These are phyloP conservation scores for Eumaeus atala DNA, from an alignment of 1,140 invertebrate genomes.

Conservation along the genomic window DNA sequence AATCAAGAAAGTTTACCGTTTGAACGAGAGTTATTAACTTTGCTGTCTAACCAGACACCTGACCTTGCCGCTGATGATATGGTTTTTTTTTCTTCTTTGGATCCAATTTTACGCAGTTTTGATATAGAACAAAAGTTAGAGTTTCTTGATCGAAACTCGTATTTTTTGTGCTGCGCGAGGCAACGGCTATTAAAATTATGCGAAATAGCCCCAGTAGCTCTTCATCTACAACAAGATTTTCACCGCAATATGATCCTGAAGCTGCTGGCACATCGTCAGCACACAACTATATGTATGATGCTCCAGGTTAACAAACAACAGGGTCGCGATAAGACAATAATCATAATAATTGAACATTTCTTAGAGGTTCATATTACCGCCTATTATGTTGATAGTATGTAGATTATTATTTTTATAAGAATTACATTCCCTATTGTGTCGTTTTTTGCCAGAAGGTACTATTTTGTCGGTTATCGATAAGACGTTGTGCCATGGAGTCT, in stretches of 20 bases:
- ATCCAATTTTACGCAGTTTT: not conserved
- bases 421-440: not conserved
- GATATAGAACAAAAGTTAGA: constrained; percentile 1
- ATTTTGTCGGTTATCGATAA: too few relatives aligned
- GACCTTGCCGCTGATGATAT: constrained; percentile 2
- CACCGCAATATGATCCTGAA: not conserved
- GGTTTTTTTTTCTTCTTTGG: constrained; percentile 1
- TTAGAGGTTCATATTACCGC: not conserved
- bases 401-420: not conserved
- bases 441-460: too few relatives aligned
- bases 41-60: not conserved
- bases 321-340: too few relatives aligned
- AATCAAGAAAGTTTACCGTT: constrained; percentile 20
- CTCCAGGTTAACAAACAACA: not conserved
- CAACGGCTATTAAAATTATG: not conserved
- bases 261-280: not conserved
- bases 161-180: too few relatives aligned
- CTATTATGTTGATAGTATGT: not conserved
- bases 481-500: too few relatives aligned
- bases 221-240: not conserved
- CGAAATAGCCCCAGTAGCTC: constrained; percentile 6
- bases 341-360: not conserved
- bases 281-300: constrained; percentile 1
- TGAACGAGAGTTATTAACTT: constrained; percentile 4
- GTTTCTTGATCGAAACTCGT: too few relatives aligned